Percentiles rank a stretch among this genome's conserved stretches.
phyloP scores from a whole-genome alignment of 2,888 invertebrate genomes.

The Theodoxus fluviatilis region DNA sequence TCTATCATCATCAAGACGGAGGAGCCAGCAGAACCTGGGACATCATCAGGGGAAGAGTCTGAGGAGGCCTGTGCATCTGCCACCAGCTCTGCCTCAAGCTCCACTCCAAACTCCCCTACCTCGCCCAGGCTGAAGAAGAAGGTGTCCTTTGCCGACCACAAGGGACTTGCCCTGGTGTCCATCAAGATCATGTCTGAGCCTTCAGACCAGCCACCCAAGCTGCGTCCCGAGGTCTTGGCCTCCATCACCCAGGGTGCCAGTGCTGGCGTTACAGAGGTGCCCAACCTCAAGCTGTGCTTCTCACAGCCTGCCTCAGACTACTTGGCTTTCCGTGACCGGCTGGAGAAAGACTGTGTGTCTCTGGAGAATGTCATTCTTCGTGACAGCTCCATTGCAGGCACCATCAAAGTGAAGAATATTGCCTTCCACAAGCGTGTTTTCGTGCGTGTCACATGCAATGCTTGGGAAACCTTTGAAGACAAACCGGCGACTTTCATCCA shows the following conservation, averaged over 20 bases:
- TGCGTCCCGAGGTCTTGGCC: conserved; percentile 58
- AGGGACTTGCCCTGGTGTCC: conserved; percentile 82
- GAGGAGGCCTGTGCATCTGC: no score
- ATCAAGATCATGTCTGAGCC: conserved; percentile 85
- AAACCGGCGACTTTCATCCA: conserved; percentile 76
- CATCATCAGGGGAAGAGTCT: conserved; percentile 31
- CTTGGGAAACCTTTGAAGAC: conserved; percentile 84
- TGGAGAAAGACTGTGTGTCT: conserved; percentile 82
- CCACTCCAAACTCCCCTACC: conserved; percentile 38
- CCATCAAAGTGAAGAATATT: conserved; percentile 88
- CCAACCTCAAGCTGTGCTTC: conserved; percentile 72
- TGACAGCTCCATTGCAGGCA: conserved; percentile 83
- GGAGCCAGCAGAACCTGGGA: conserved; percentile 30
- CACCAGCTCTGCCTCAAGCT: no score
- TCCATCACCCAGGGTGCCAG: conserved; percentile 78
- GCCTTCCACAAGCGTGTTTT: conserved; percentile 86
- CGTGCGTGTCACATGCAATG: conserved; percentile 80
- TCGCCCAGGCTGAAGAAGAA: conserved; percentile 70
- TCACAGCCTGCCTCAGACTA: conserved; percentile 93
- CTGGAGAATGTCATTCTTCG: conserved; percentile 91
- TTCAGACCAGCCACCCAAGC: conserved; percentile 82
- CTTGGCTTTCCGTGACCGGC: conserved; percentile 79
- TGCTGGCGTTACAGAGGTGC: conserved; percentile 72
- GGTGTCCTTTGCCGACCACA: conserved; percentile 91
- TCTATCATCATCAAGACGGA: conserved; percentile 40